Evolutionary conservation across 2,888 invertebrate species (phyloP).

Genomic region (Aphidoletes aphidimyza): DNA sequence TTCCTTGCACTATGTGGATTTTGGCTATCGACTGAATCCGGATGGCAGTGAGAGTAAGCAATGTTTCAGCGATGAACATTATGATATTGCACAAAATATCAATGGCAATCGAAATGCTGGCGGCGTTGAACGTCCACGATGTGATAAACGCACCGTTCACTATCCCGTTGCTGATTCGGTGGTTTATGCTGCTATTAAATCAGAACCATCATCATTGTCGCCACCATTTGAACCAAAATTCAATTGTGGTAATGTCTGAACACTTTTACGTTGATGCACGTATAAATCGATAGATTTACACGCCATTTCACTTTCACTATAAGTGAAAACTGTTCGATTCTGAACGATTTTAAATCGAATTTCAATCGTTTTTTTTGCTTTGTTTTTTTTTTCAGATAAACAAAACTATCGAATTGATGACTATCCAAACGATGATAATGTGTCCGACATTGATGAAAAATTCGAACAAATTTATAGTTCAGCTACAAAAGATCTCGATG

Average conservation of each 20-base stretch:
- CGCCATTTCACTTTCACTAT: no score
- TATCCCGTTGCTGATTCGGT: slow-evolving; percentile 55
- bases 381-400: background rate
- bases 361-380: background rate
- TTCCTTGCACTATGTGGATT: slow-evolving; percentile 65
- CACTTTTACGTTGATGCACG: background rate
- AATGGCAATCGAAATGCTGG: slow-evolving; percentile 61
- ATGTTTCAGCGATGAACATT: slow-evolving; percentile 65
- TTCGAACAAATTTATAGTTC: slow-evolving; percentile 52
- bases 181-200: slow-evolving; percentile 67
- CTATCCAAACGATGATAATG: slow-evolving; percentile 52
- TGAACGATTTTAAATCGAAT: no score
- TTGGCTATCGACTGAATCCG: slow-evolving; percentile 66
- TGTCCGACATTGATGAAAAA: slow-evolving; percentile 55
- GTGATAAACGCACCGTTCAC: slow-evolving; percentile 52
- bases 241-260: slow-evolving; percentile 59
- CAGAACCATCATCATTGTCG: slow-evolving; percentile 61
- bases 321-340: no score
- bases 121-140: slow-evolving; percentile 28
- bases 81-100: slow-evolving; percentile 43
- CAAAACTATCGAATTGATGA: slow-evolving; percentile 31
- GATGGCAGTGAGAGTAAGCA: slow-evolving; percentile 66
- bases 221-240: slow-evolving; percentile 59
- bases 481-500: slow-evolving; percentile 11
- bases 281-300: background rate